A percentile compares a stretch with the other conserved stretches of the same genome.
Conservation (phyloP, 2,113 vertebrate species). For the Cephalopterus ornatus region DNA sequence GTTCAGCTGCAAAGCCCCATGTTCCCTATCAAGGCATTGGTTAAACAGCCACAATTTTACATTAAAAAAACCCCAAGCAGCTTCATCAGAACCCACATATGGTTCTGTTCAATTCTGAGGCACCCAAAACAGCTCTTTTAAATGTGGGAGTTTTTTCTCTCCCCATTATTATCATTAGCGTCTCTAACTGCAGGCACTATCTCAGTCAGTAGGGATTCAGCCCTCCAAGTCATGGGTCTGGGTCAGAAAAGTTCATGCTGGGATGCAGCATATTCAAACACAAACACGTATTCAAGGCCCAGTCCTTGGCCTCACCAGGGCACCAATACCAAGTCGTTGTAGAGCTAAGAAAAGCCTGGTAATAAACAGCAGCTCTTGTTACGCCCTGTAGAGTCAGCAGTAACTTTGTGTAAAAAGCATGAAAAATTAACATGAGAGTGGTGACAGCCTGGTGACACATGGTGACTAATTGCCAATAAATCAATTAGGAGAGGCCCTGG, state of each 20-base stretch:
- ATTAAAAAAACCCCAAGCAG: background rate
- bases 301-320: background rate
- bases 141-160: background rate
- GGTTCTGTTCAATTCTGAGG: background rate
- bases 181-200: background rate
- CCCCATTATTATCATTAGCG: background rate
- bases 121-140: background rate
- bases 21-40: background rate
- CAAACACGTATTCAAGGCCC: background rate
- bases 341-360: background rate
- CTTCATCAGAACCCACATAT: background rate
- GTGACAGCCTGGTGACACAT: constrained; percentile 12
- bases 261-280: background rate
- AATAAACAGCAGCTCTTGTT: constrained; percentile 10
- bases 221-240: background rate
- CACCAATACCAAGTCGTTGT: background rate
- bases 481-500: background rate
- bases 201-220: background rate
- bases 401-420: constrained; percentile 32
- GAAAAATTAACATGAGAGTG: constrained; percentile 19
- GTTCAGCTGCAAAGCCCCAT: background rate
- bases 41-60: background rate
- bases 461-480: constrained; percentile 48
- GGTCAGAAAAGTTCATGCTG: background rate
- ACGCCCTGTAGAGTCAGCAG: background rate